Conservation (phyloP, 2,888 invertebrate genomes). For the Macroteleia sp. region DNA sequence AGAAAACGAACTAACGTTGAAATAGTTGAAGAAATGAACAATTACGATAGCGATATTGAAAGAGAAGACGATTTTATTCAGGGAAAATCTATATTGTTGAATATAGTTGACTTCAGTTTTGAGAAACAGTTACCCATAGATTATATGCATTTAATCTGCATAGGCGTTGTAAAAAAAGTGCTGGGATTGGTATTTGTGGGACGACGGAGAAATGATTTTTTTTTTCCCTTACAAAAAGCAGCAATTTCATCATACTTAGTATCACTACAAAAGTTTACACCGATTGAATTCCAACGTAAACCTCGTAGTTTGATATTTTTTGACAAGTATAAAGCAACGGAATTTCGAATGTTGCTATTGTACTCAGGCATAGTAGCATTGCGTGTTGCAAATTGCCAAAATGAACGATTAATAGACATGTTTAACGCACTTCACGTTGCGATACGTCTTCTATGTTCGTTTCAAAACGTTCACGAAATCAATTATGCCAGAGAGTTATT, state of each 20-base stretch:
- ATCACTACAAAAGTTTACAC: constrained; percentile 11
- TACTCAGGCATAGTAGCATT: constrained; percentile 31
- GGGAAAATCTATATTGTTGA: constrained; percentile 23
- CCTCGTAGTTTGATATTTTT: constrained; percentile 11
- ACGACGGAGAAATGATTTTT: not conserved
- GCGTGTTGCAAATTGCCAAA: not conserved
- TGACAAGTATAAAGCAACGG: constrained; percentile 43
- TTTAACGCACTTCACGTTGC: constrained; percentile 27
- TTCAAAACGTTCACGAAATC: not conserved
- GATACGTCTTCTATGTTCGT: constrained; percentile 12
- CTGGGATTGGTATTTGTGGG: constrained; percentile 12
- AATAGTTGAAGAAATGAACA: constrained; percentile 9
- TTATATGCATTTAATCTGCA: constrained; percentile 15
- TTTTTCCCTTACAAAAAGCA: not conserved
- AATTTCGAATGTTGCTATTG: constrained; percentile 39
- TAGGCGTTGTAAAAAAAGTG: constrained; percentile 27
- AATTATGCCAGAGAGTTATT: constrained; percentile 29
- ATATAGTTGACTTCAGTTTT: constrained; percentile 23
- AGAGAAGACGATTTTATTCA: not conserved
- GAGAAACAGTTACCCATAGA: constrained; percentile 17
- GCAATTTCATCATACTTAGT: constrained; percentile 10
- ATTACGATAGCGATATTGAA: not conserved
- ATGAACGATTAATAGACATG: not conserved
- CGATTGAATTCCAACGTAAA: constrained; percentile 31
- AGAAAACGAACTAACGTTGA: constrained; percentile 13